Evolutionary conservation across 1,140 invertebrate species (phyloP), one percentile per base, ranked within the genome.

Genomic region (Anastrepha ludens): DNA sequence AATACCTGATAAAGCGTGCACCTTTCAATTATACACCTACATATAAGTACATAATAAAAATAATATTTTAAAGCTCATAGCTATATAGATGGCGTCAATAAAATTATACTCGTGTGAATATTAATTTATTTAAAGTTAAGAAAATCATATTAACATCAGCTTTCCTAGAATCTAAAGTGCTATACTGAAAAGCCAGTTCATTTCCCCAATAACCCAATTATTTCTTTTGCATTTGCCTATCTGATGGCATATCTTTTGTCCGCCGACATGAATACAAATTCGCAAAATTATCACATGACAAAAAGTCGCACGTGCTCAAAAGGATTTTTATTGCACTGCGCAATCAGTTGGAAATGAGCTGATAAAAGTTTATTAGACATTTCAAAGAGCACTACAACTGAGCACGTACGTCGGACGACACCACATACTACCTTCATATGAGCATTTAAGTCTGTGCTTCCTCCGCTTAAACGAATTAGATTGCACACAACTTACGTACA

Each of bases 281-380:
- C 29, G 70, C 47, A 81, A 39, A 81, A 81, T 81, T 55, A 81
- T 81, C 47, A 81, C n/a, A 81, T 55, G 55, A 55, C 74, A 81
- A 17, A 81, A 50, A 81, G n/a, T 9, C 44, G 20, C 47, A 81
- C 74, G 74, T 55, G 47, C 29, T 81, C 17, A 41, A 17, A 58
- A 81, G 74, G 9, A 20, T 55, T 81, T 7, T 3, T n/a, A 81
- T 81, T 20, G 15, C 50, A 81, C 9, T 81, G 74, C 44, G 47
- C 74, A 81, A 81, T 81, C 74, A 50, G 55, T 29, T 81, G 47
- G 74, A 81, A 81, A 41, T 81, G 44, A 81, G 55, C 15, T 81
- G 74, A 81, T 81, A 81, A 81, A 81, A 55, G 47, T 55, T 81
- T 47, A 81, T 81, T 55, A 81, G 47, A 81, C 47, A 55, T 55